These are phyloP conservation scores for Lagria hirta DNA, from an alignment of 2,888 invertebrate species.

Conservation along the genomic window DNA sequence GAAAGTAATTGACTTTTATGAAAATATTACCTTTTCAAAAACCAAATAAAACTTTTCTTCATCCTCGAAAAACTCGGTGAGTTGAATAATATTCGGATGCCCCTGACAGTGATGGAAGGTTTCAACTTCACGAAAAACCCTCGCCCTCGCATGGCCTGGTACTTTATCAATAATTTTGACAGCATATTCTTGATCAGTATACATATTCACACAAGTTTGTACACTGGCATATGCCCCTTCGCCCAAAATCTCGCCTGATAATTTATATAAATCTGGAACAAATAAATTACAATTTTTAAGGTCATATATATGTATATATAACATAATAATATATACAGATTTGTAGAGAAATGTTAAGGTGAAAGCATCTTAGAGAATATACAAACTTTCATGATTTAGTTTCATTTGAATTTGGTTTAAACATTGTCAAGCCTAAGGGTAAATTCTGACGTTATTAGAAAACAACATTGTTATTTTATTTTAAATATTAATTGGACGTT, in stretches of 20 bases:
- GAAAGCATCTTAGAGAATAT: too few species aligned
- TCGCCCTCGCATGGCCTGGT: constrained; percentile 88
- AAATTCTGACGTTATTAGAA: too few species aligned
- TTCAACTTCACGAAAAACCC: constrained; percentile 97
- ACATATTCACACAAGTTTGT: constrained; percentile 87
- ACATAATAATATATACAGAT: too few species aligned
- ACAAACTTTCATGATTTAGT: too few species aligned
- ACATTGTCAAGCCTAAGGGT: too few species aligned
- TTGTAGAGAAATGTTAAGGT: too few species aligned
- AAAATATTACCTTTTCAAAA: constrained; percentile 86
- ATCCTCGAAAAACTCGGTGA: constrained; percentile 97
- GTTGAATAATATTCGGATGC: constrained; percentile 95
- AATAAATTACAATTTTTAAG: constrained; percentile 22
- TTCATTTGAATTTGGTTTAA: too few species aligned
- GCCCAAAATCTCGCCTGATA: constrained; percentile 94
- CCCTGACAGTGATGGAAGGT: constrained; percentile 98
- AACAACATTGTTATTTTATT: too few species aligned
- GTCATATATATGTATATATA: too few species aligned
- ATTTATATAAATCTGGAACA: constrained; percentile 84
- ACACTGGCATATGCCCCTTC: constrained; percentile 97
- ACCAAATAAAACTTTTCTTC: constrained; percentile 96
- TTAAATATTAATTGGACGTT: too few species aligned
- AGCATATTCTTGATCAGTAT: constrained; percentile 92
- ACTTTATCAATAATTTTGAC: constrained; percentile 97
- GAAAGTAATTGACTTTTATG: too few species aligned